A percentile compares a stretch with the other conserved stretches of the same genome.
Conservation (phyloP, 2,888 invertebrate species). For the Arctia plantaginis region DNA sequence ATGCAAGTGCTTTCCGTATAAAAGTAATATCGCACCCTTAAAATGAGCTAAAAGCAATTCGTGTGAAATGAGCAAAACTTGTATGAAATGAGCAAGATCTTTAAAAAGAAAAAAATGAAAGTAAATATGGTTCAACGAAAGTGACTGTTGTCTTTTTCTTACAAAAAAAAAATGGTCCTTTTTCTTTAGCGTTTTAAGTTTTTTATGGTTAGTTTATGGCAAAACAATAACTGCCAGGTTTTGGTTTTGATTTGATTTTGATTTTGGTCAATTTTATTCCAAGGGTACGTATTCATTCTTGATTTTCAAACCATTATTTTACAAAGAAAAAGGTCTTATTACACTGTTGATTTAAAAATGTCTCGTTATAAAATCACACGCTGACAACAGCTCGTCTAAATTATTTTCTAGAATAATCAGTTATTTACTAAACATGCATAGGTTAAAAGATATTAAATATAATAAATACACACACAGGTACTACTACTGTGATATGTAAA, state of each 20-base stretch:
- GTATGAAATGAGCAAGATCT: too few relatives aligned
- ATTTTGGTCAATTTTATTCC: neutral
- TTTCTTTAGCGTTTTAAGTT: neutral
- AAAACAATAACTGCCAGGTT: neutral
- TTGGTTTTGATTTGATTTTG: too few relatives aligned
- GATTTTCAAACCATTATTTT: neutral
- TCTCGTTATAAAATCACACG: neutral
- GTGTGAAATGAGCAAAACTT: neutral
- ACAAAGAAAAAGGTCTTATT: neutral
- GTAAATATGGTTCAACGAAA: neutral
- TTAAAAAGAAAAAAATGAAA: neutral
- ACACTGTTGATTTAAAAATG: neutral
- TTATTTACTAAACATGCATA: constrained; percentile 9
- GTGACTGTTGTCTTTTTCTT: neutral
- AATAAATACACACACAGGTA: constrained; percentile 21
- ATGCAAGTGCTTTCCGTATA: neutral
- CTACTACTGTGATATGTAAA: constrained; percentile 27
- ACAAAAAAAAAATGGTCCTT: too few relatives aligned
- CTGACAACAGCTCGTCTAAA: neutral
- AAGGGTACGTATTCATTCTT: neutral
- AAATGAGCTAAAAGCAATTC: neutral
- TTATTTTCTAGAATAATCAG: neutral
- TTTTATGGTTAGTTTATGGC: neutral
- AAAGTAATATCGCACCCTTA: neutral
- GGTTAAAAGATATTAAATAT: neutral